Evolutionary conservation across 2,888 invertebrate species (phyloP), one percentile per base, ranked within the genome.

Genomic region (Chironomus tentans): DNA sequence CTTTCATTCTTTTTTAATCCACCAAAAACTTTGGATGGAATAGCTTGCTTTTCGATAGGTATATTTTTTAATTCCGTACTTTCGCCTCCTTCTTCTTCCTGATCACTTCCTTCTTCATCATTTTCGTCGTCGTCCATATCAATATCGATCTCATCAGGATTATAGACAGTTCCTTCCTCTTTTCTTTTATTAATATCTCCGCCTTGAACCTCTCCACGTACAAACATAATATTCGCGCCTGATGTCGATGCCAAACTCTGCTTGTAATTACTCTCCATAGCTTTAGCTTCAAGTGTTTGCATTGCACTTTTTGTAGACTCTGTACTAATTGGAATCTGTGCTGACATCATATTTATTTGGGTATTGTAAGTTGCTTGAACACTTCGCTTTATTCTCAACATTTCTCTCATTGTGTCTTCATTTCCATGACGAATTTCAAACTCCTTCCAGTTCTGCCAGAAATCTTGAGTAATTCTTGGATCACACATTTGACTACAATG

Each of bases 391-490:
- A 99, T 97, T 80, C 98, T 88, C 79, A 99, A 86, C 98, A 99
- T 98, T 86, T 99, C 98, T 68, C 98, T 88, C 90, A 99, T 96
- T 0, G 99, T 99, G 82, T 99, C 99, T 84, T 99, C 98, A 85
- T 99, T 99, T 15, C 99, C 99, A 84, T 99, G 98, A 70, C 95
- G 90, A 18, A 98, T 95, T 86, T 99, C 99, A 86, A 99, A 99
- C 81, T 98, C 97, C 83, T 98, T 97, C 99, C 99, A 99, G 1
- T 94, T 94, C 82, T 95, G 94, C 98, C 99, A 99, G 84, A 99
- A 99, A 76, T 94, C 92, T 0, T 90, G 89, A 4, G 96, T 95
- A 7, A 97, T 97, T 82, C 99, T 89, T 1, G 99, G 99, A 87
- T 99, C 99, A 84, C 98, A 98, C 84, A 98, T 95, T 87, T 99